Evolutionary conservation across 2,888 invertebrate genomes (phyloP).

Genomic region (Dusona sp.): DNA sequence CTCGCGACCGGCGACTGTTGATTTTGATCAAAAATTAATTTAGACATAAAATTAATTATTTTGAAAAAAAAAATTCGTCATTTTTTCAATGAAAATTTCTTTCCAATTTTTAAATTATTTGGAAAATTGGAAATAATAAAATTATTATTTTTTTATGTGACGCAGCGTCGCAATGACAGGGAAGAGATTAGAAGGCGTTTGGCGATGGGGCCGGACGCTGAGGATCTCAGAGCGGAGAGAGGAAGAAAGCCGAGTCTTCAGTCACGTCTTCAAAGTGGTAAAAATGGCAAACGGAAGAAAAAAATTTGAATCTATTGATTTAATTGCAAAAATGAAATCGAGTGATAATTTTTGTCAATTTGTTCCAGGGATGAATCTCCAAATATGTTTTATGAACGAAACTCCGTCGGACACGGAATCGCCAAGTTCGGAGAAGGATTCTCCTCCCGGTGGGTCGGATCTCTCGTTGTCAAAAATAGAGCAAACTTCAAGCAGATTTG

Average conservation of each 20-base stretch:
- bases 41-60: too few relatives aligned
- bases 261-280: constrained; percentile 94
- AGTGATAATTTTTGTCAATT: neutral
- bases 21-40: neutral
- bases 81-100: too few relatives aligned
- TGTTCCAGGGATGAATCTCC: constrained; percentile 93
- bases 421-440: constrained; percentile 90
- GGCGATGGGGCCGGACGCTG: constrained; percentile 93
- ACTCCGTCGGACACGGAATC: constrained; percentile 94
- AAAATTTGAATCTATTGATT: neutral
- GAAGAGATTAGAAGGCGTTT: constrained; percentile 95
- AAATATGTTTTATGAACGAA: constrained; percentile 98
- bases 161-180: constrained; percentile 94
- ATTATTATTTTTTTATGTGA: neutral
- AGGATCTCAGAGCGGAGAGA: constrained; percentile 91
- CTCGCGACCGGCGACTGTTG: neutral
- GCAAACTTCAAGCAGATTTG: constrained; percentile 57
- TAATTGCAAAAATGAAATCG: too few relatives aligned
- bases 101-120: neutral
- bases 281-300: neutral
- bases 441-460: constrained; percentile 72
- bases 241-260: constrained; percentile 95
- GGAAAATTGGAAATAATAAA: too few relatives aligned
- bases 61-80: too few relatives aligned
- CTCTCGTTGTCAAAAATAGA: constrained; percentile 70